phyloP scores from a whole-genome alignment of 2,888 invertebrate genomes.

The Clistopyga incitator region DNA sequence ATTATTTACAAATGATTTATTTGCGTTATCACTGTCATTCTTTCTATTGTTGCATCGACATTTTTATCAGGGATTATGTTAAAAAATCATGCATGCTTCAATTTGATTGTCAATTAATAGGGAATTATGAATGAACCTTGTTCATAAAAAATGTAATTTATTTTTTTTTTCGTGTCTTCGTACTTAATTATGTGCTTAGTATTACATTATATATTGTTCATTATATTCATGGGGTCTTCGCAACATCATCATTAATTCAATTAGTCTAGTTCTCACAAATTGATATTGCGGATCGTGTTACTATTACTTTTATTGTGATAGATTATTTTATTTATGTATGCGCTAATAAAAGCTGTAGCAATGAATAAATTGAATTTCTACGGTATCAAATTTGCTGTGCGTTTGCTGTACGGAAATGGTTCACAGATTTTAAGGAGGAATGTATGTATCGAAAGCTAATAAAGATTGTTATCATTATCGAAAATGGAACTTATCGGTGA shows the following conservation, averaged over 20 bases:
- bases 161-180: neutral
- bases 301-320: neutral
- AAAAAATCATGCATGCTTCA: neutral
- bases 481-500: neutral
- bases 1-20: conserved; percentile 42
- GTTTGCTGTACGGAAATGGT: too few relatives aligned
- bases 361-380: neutral
- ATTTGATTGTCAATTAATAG: neutral
- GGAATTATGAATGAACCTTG: neutral
- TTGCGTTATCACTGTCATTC: neutral
- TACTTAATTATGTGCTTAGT: neutral
- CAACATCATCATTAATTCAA: neutral
- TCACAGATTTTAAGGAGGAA: too few relatives aligned
- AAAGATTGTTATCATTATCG: neutral
- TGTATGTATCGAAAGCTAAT: too few relatives aligned
- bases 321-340: neutral
- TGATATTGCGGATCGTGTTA: neutral
- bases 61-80: neutral
- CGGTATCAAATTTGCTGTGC: too few relatives aligned
- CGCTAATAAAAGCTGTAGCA: neutral
- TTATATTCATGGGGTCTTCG: too few relatives aligned
- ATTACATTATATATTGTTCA: too few relatives aligned
- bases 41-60: neutral
- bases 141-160: neutral
- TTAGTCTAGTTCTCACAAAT: neutral